A percentile compares a stretch with the other conserved stretches of the same genome.
These are phyloP conservation scores for Branchinecta lynchi DNA, from an alignment of 1,140 invertebrate genomes.

Conservation along the genomic window DNA sequence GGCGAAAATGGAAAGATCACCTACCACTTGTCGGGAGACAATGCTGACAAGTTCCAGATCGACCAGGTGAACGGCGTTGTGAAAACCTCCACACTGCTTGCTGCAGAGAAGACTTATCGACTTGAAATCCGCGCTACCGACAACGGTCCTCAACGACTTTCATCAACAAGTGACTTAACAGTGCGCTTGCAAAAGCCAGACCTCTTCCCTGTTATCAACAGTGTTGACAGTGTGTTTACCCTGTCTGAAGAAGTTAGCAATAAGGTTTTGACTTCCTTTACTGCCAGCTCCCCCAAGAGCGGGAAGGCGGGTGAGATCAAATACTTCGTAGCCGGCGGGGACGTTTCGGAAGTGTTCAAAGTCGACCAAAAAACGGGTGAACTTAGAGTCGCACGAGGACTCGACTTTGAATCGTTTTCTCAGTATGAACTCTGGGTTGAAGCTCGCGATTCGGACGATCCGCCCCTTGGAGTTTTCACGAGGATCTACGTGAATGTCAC, in stretches of 20 bases:
- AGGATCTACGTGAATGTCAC: conserved; percentile 67
- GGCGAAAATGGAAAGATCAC: conserved; percentile 58
- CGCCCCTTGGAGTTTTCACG: conserved; percentile 48
- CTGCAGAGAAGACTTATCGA: conserved; percentile 43
- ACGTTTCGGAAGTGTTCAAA: conserved; percentile 63
- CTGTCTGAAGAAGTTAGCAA: conserved; percentile 23
- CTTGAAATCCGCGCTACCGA: conserved; percentile 47
- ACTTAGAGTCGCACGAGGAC: conserved; percentile 51
- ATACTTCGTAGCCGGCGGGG: conserved; percentile 78
- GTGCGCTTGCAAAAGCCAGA: conserved; percentile 35
- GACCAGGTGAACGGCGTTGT: conserved; percentile 65
- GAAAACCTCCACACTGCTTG: conserved; percentile 33
- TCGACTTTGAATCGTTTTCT: conserved; percentile 74
- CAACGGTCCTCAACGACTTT: conserved; percentile 33
- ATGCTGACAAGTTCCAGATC: conserved; percentile 56
- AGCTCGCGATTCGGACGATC: conserved; percentile 65
- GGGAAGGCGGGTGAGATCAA: conserved; percentile 47
- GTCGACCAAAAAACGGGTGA: conserved; percentile 63
- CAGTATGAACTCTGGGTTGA: conserved; percentile 84
- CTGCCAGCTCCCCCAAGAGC: conserved; percentile 43
- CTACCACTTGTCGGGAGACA: conserved; percentile 59
- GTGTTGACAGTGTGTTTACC: conserved; percentile 36
- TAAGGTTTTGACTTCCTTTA: conserved; percentile 29
- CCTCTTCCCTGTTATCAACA: conserved; percentile 44
- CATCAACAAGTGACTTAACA: conserved; percentile 39